Percentiles rank a stretch among this genome's conserved stretches.
phyloP scores from a whole-genome alignment of 2,797 vertebrate species.

The Garrulus glandarius region DNA sequence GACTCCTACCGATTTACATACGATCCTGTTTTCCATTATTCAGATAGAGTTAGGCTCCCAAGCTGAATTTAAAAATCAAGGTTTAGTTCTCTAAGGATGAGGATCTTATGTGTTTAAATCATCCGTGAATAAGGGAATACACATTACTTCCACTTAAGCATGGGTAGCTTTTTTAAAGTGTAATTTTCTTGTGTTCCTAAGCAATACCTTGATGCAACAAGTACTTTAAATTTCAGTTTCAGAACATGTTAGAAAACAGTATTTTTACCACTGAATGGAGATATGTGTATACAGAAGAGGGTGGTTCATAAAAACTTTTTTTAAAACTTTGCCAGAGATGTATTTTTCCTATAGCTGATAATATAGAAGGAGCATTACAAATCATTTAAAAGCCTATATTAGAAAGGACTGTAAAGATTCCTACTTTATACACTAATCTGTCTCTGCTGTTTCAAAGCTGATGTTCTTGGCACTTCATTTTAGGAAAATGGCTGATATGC shows the following conservation, averaged over 20 bases:
- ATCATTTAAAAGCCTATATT: not conserved
- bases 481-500: not conserved
- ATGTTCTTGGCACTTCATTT: not conserved
- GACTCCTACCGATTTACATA: not conserved
- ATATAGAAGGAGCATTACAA: not conserved
- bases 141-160: not conserved
- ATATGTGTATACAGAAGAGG: accelerated
- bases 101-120: not conserved
- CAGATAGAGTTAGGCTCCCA: not conserved
- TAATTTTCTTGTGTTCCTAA: not conserved
- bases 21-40: not conserved
- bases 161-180: not conserved
- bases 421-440: not conserved
- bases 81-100: not conserved
- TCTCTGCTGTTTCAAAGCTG: not conserved
- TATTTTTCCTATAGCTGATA: not conserved
- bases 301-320: not conserved
- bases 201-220: not conserved
- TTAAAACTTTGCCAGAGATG: not conserved
- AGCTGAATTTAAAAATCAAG: not conserved
- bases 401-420: not conserved
- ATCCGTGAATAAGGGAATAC: not conserved
- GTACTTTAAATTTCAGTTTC: not conserved
- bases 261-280: not conserved
- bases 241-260: not conserved